Evolutionary conservation across 2,113 vertebrate species (phyloP), one percentile per base, ranked within the genome.

Genomic region (Heterotis niloticus): DNA sequence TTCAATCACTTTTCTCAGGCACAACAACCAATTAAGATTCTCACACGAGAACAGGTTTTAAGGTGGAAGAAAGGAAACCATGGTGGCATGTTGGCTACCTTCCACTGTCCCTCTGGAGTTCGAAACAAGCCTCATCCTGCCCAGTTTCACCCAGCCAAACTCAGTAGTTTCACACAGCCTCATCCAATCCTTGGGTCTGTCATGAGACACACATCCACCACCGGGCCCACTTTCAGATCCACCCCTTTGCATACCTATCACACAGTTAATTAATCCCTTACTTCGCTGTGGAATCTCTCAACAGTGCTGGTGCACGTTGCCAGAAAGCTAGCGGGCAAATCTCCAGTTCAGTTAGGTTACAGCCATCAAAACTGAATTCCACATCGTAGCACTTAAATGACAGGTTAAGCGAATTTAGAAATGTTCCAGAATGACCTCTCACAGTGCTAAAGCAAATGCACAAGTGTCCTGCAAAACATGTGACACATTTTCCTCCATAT

Each of bases 261-360:
- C 52, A 80, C n/a, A 57, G 16, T 54, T 26, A 26, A 56, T 70
- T 64, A 81, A 51, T 64, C 75, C 34, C 28, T 23, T 24, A 85
- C 54, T 78, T 74, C 85, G 64, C 88, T 88, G 77, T 74, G 11
- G 60, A 74, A 13, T 83, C 29, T 82, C 77, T 80, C 72, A 59
- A 78, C 77, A 77, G 68, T 44, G 26, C 78, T 86, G 71, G 79
- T 64, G 78, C 28, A 28, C 57, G 78, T 7, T 64, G 24, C 20
- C 73, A 59, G 29, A 77, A 52, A 70, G 28, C 9, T 10, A 34
- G 3, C 7, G 59, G 3, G 11, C 3, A 62, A 62, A 20, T 17
- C 34, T 4, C 3, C 11, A 11, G 10, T 3, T 10, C 59, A 62
- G 59, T 20, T 20, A 62, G 10, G 59, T 44, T 44, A 44, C 34